These are phyloP conservation scores for Phyllotis vaccarum DNA, from an alignment of 2,797 vertebrate genomes.

Conservation along the genomic window DNA sequence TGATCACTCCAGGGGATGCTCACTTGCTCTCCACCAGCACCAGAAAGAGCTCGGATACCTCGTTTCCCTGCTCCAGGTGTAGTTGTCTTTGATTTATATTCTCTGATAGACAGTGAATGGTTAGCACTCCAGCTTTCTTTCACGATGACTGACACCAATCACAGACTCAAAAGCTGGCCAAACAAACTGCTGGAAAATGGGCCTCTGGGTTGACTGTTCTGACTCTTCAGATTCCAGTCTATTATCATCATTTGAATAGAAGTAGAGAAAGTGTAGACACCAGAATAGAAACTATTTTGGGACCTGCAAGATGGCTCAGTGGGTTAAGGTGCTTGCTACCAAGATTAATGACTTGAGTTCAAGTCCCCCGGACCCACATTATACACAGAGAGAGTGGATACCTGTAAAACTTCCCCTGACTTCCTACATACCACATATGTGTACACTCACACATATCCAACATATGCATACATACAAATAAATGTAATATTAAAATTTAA, in stretches of 20 bases:
- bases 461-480: neutral
- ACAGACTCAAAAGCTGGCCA: neutral
- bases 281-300: neutral
- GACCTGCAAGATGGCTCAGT: neutral
- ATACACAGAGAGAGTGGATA: neutral
- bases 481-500: neutral
- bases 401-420: neutral
- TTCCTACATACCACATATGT: too few species aligned
- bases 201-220: constrained; percentile 46
- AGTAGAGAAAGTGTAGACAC: constrained; percentile 42
- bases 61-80: neutral
- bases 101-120: constrained; percentile 16
- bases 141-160: constrained; percentile 21
- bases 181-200: constrained; percentile 56
- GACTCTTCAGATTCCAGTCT: constrained; percentile 55
- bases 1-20: constrained; percentile 2
- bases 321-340: neutral
- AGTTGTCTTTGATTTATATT: constrained; percentile 15
- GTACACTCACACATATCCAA: neutral
- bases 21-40: neutral
- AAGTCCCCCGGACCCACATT: neutral
- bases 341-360: neutral
- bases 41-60: neutral
- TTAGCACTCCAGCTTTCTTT: constrained; percentile 27
- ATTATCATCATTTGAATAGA: constrained; percentile 1